Evolutionary conservation across 1,140 invertebrate genomes (phyloP).

Genomic region (Bicyclus anynana): DNA sequence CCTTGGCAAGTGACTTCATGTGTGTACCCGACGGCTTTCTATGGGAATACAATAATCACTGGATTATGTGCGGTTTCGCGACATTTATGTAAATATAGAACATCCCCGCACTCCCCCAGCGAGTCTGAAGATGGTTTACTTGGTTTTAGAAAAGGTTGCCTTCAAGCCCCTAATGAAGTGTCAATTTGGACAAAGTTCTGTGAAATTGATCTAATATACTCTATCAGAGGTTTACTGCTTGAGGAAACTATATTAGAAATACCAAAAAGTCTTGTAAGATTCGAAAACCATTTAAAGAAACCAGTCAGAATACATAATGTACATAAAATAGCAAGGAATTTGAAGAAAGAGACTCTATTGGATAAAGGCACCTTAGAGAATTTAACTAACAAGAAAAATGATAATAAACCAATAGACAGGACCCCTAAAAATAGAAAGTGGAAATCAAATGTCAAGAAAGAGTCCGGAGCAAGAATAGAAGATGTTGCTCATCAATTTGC

Average conservation of each 20-base stretch:
- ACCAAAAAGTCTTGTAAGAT: constrained; percentile 80
- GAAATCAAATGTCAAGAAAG: constrained; percentile 61
- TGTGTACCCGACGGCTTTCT: constrained; percentile 79
- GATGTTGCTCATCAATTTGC: constrained; percentile 85
- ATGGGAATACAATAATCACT: constrained; percentile 80
- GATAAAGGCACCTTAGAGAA: constrained; percentile 26
- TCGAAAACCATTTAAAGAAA: constrained; percentile 92
- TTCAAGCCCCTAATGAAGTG: constrained; percentile 89
- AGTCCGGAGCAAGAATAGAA: constrained; percentile 67
- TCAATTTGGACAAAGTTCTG: constrained; percentile 96
- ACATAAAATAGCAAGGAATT: constrained; percentile 83
- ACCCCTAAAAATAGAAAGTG: constrained; percentile 67
- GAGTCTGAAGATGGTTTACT: constrained; percentile 78
- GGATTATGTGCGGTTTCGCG: constrained; percentile 84
- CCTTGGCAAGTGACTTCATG: constrained; percentile 73
- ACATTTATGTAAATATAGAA: constrained; percentile 78
- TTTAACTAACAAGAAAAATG: constrained; percentile 31
- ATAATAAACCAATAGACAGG: constrained; percentile 25
- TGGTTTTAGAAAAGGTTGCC: constrained; percentile 87
- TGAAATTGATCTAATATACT: constrained; percentile 87
- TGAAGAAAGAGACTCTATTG: constrained; percentile 71
- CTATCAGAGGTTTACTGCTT: constrained; percentile 64
- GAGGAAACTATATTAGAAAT: constrained; percentile 31
- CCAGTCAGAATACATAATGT: constrained; percentile 93
- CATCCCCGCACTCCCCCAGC: constrained; percentile 15